Evolutionary conservation across 2,113 vertebrate species (phyloP).

Genomic region (Cairina moschata): DNA sequence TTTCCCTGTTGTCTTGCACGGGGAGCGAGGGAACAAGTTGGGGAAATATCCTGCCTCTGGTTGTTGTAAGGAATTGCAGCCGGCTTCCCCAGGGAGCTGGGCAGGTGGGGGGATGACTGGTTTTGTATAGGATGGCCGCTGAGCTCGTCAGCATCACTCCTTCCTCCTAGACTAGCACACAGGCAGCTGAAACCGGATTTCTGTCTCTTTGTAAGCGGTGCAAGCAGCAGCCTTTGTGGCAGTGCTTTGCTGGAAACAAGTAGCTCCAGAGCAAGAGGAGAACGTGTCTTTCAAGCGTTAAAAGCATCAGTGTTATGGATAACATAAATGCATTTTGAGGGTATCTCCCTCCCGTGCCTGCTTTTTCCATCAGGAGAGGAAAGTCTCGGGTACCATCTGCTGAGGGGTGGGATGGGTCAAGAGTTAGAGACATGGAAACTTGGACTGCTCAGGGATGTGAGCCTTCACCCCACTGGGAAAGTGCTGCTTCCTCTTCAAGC

Average conservation of each 20-base stretch:
- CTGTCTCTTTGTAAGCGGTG: neutral
- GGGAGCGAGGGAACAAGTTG: neutral
- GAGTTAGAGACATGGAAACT: neutral
- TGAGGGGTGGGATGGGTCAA: neutral
- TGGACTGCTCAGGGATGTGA: neutral
- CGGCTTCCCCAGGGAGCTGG: neutral
- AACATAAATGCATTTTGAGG: neutral
- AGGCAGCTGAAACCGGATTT: neutral
- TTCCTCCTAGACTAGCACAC: neutral
- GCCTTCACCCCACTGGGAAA: neutral
- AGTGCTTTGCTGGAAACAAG: neutral
- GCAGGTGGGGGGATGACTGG: neutral
- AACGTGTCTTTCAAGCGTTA: rapidly evolving
- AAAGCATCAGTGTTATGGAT: neutral
- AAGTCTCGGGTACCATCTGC: neutral
- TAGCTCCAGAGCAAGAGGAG: neutral
- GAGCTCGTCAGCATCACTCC: neutral
- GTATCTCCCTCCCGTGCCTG: neutral
- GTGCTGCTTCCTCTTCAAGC: neutral
- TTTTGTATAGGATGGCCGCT: neutral
- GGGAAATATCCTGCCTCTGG: neutral
- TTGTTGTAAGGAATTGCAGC: neutral
- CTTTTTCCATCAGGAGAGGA: neutral
- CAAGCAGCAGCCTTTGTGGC: too few species aligned
- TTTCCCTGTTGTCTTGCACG: neutral